These are phyloP conservation scores for Harpalus rufipes DNA, from an alignment of 2,888 invertebrate genomes.

Conservation along the genomic window DNA sequence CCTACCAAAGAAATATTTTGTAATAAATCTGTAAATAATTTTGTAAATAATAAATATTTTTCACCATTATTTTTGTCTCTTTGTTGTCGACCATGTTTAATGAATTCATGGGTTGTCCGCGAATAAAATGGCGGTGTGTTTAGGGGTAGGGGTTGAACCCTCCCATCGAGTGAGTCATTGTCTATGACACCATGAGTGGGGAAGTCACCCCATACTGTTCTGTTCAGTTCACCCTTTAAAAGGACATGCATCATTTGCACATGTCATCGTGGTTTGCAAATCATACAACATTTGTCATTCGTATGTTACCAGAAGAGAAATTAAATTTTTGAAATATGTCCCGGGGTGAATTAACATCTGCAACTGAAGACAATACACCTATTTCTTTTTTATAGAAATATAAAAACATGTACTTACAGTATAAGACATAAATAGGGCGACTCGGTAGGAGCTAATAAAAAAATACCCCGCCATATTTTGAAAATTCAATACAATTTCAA, in stretches of 20 bases:
- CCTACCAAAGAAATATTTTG: not conserved
- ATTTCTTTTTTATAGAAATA: too few relatives aligned
- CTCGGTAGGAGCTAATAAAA: too few relatives aligned
- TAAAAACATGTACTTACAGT: too few relatives aligned
- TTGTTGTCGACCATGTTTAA: not conserved
- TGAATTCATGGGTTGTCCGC: not conserved
- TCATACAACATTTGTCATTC: constrained; percentile 47
- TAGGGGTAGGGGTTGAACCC: constrained; percentile 10
- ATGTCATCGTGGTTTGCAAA: constrained; percentile 42
- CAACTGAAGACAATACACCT: not conserved
- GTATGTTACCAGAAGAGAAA: not conserved
- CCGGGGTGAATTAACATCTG: not conserved
- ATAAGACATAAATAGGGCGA: too few relatives aligned
- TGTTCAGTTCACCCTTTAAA: constrained; percentile 22
- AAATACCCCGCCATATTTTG: too few relatives aligned
- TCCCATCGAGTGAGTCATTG: constrained; percentile 34
- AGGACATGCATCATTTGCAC: constrained; percentile 49
- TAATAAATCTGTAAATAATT: not conserved
- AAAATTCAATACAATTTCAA: too few relatives aligned
- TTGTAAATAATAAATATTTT: constrained; percentile 26
- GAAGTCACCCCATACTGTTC: not conserved
- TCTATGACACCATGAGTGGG: constrained; percentile 18
- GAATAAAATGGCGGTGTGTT: constrained; percentile 33
- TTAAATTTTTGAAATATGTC: not conserved
- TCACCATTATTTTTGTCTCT: not conserved